Conservation (phyloP, 2,113 vertebrate species). For the Cynoglossus semilaevis region DNA sequence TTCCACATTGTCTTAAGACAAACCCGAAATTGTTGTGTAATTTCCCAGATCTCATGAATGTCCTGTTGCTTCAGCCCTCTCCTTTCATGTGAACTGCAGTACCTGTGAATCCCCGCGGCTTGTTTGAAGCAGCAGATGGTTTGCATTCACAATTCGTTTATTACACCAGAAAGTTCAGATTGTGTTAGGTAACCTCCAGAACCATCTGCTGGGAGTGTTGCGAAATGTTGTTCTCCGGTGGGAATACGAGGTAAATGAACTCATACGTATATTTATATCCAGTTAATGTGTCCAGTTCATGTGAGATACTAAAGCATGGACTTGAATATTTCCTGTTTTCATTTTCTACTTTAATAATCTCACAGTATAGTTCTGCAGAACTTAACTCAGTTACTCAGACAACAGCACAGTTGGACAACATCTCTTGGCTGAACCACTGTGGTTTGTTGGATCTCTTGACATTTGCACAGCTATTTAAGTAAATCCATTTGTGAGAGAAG, state of each 20-base stretch:
- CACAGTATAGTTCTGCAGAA: slow-evolving; percentile 5
- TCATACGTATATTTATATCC: slow-evolving; percentile 33
- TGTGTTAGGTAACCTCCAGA: slow-evolving; percentile 23
- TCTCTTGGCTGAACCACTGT: slow-evolving; percentile 4
- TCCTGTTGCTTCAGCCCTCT: not conserved
- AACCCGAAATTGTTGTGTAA: not conserved
- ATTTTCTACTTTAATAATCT: not conserved
- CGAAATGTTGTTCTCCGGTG: slow-evolving; percentile 15
- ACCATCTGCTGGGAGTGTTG: not conserved
- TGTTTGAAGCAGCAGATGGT: slow-evolving; percentile 5
- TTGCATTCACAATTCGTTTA: slow-evolving; percentile 9
- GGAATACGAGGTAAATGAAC: slow-evolving; percentile 14
- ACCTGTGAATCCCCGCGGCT: slow-evolving; percentile 1
- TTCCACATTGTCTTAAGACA: too few species aligned
- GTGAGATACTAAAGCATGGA: slow-evolving; percentile 1
- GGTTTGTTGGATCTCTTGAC: slow-evolving; percentile 13
- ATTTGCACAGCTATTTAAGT: slow-evolving; percentile 19
- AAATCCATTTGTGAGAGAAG: slow-evolving; percentile 2
- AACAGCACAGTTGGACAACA: not conserved
- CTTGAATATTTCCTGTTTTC: slow-evolving; percentile 10
- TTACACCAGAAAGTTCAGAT: slow-evolving; percentile 7
- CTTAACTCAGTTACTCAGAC: slow-evolving; percentile 15
- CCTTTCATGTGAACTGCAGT: not conserved
- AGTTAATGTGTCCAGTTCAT: slow-evolving; percentile 19
- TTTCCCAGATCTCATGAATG: not conserved